These are phyloP conservation scores for Cryptocephalus moraei DNA, from an alignment of 2,888 invertebrate species.

Conservation along the genomic window DNA sequence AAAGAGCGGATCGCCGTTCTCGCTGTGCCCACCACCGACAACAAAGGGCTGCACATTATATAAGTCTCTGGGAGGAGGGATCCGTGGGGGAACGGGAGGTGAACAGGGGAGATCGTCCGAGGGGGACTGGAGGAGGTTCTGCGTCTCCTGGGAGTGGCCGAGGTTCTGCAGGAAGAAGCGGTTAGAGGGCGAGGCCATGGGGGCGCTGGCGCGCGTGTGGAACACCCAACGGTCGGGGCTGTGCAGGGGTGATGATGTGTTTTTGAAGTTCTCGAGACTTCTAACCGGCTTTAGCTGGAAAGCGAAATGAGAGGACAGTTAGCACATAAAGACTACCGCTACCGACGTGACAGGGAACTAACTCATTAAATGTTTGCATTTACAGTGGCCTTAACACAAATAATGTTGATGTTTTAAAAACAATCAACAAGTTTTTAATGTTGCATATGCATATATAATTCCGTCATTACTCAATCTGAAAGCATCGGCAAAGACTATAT, in stretches of 20 bases:
- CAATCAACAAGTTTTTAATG: too few species aligned
- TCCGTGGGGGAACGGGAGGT: slow-evolving; percentile 27
- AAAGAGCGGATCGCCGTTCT: slow-evolving; percentile 39
- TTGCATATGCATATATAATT: too few species aligned
- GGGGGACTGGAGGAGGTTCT: slow-evolving; percentile 34
- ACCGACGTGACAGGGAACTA: too few species aligned
- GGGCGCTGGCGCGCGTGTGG: slow-evolving; percentile 19
- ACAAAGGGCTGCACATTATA: slow-evolving; percentile 29
- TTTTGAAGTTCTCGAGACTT: slow-evolving; percentile 48
- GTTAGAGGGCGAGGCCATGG: slow-evolving; percentile 27
- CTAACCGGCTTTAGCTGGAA: slow-evolving; percentile 51
- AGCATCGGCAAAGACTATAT: too few species aligned
- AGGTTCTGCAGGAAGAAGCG: slow-evolving; percentile 18
- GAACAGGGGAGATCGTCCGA: slow-evolving; percentile 35
- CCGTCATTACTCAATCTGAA: too few species aligned
- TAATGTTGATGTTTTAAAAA: too few species aligned
- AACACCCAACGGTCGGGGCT: slow-evolving; percentile 32
- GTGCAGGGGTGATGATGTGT: slow-evolving; percentile 24
- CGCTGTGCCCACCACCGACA: slow-evolving; percentile 37
- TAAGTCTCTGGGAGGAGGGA: slow-evolving; percentile 33
- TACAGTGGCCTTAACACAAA: too few species aligned
- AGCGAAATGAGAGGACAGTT: slow-evolving; percentile 5
- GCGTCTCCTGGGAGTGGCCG: slow-evolving; percentile 26
- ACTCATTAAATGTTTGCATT: too few species aligned
- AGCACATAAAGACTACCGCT: neutral